Evolutionary conservation across 2,113 vertebrate genomes (phyloP).

Genomic region (Nipponia nippon): DNA sequence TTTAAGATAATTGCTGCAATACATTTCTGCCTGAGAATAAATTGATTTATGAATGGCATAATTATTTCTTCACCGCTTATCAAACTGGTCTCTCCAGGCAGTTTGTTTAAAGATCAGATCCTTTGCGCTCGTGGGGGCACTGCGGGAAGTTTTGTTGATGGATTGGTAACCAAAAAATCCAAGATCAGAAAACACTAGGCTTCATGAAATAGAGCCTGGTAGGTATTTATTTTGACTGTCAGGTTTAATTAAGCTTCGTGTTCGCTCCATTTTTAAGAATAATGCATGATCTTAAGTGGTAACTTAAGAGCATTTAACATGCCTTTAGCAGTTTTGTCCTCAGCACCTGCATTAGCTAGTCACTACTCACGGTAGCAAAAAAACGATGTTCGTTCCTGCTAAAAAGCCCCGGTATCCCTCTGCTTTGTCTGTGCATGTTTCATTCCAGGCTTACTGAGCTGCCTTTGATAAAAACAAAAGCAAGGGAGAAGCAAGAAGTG

Average conservation of each 20-base stretch:
- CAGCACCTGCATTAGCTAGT: neutral
- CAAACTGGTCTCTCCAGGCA: conserved; percentile 32
- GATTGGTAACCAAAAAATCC: conserved; percentile 3
- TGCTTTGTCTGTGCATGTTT: neutral
- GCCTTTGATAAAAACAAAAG: conserved; percentile 41
- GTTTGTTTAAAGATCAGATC: conserved; percentile 36
- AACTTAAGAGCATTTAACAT: neutral
- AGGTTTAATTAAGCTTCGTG: neutral
- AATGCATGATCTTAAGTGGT: neutral
- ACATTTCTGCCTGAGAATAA: conserved; percentile 37
- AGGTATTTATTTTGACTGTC: neutral
- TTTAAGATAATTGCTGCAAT: conserved; percentile 59
- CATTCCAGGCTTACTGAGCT: neutral
- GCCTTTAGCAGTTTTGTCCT: neutral
- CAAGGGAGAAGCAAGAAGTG: conserved; percentile 1
- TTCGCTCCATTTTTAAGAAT: neutral
- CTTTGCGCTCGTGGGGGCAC: neutral
- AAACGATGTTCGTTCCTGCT: neutral
- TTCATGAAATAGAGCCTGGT: neutral
- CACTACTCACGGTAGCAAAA: neutral
- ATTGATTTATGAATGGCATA: conserved; percentile 60
- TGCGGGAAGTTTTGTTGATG: neutral
- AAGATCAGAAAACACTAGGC: neutral
- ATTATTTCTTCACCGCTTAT: conserved; percentile 54
- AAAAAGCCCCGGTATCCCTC: neutral